Base-by-base conservation (phyloP, 2,888 invertebrate species). In the Drosophila lacicola region DNA sequence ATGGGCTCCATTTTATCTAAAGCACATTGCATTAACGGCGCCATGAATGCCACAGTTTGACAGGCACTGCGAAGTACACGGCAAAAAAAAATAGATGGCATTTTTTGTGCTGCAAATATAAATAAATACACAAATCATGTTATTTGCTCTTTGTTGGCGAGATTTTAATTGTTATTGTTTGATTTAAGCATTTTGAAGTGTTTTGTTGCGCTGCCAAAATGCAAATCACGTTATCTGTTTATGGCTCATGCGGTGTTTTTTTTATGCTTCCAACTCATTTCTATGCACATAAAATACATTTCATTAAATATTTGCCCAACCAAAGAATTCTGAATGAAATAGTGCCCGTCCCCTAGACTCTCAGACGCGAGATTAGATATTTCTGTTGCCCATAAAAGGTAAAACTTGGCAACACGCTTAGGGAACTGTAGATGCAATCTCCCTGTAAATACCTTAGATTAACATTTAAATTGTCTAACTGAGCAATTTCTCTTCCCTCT, bases 1-100 rank as follows among this genome's bases (percentile, higher is more conserved):
- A 13, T n/a, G 42, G 10, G 4, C 17, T 47, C 34, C 44, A 41
- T 42, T 62, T 53, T 63, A 49, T 47, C 41, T 41, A 44, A 63
- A 63, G 34, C 71, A 34, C 46, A 54, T 54, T 47, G 75, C 21
- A 60, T 70, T 65, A 42, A 56, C 45, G 55, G 55, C 46, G 70
- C 55, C 42, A 46, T 57, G 34, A 36, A 1, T 4, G 9, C 2
- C 13, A 9, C 61, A 62, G 63, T 49, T 37, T 36, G 36, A 39
- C 25, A 36, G 13, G 2, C 42, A 60, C 17, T 44, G 14, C 8
- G 17, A 41, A 9, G 29, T 29, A 8, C 29, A 29, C 29, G 29
- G 29, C 29, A 2, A 8, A 0, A 29, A 29, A 29, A 8, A 8
- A n/a, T n/a, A n/a, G 29, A 8, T 57, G 33, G 2, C 11, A 17